Base-by-base conservation (phyloP, 2,888 invertebrate genomes). In the Dione juno region DNA sequence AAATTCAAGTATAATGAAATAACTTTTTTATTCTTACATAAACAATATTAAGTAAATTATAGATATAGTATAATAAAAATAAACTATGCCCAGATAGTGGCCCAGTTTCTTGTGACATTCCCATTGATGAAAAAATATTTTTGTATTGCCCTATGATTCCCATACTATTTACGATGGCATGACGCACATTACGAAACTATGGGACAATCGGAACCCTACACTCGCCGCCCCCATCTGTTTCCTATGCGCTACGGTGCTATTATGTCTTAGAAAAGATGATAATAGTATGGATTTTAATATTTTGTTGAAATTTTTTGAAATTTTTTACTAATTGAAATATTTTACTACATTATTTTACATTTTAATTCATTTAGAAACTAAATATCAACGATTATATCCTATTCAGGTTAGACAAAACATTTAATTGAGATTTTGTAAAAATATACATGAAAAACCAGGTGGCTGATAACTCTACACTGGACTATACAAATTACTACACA, bases 161-260 rank as follows among this genome's bases (percentile, higher is more conserved):
- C 48, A 48, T 63, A 59, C 68, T 72, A 72, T 75, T 76, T 74
- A 75, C 69, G 69, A 63, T 59, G 16, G 84, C 83, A 84, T 85
- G 87, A 87, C 75, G 74, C 74, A 86, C 84, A 85, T 81, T 77
- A 77, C 70, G 80, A 82, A 79, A 80, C 82, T 78, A 83, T 84
- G 85, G 82, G 84, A 88, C 85, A 83, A 83, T 83, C 78, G 79
- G 78, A 83, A 82, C 85, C 86, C 87, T 85, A 82, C 81, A 80
- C 78, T 78, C 77, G 71, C 77, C 86, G 86, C 89, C 88, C 89
- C 86, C 91, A 89, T 89, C 82, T 87, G 82, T 81, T 83, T 83
- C 81, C 82, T 79, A 79, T 76, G 50, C 52, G 48, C 64, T 35
- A 64, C 28, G 79, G 78, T 79, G 78, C 82, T 82, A 86, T 86